Base-by-base conservation (phyloP, 2,797 vertebrate species). In the Aldrovandia affinis region DNA sequence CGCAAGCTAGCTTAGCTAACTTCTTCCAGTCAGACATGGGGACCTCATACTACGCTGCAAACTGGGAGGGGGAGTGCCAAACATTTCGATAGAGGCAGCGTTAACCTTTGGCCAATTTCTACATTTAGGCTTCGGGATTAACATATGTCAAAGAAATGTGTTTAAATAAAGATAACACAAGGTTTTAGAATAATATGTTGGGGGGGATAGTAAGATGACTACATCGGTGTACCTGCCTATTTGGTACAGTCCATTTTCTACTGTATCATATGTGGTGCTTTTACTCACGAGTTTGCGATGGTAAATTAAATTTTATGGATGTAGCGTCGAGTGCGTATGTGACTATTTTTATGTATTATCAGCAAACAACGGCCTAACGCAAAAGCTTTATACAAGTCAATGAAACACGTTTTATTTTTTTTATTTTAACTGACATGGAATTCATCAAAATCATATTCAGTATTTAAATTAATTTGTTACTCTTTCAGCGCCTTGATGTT, bases 21-120 rank as follows among this genome's bases (percentile, higher is more conserved):
- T 95, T 95, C 91, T 94, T 79, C 89, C 92, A 86, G 83, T 77
- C 50, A 85, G 89, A 87, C 87, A 65, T 57, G 73, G 61, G 30
- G 63, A 78, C 42, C 81, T 57, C 36, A 78, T 78, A 86, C 80
- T 63, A 50, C 12, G 47, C 63, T 78, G 80, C 52, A 68, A 36
- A 22, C n/a, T 63, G 20, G 59, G 54, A 84, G 80, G 82, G 59
- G 70, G 63, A 63, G 10, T 36, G 33, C 1, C 30, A 75, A 30
- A 18, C 18, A 68, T 39, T 25, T 39, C n/a, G 79, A 81, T 9
- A 73, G 73, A 22, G 30, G 28, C 28, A 52, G 12, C 2, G 59
- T 50, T 28, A 52, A 50, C 47, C 0, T 50, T 70, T 36, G 68
- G 33, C 14, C 28, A 2, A 20, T 70, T 70, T 70, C 68, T 20